Base-by-base conservation (phyloP, 1,140 invertebrate species). In the Tetramorium simillimum region DNA sequence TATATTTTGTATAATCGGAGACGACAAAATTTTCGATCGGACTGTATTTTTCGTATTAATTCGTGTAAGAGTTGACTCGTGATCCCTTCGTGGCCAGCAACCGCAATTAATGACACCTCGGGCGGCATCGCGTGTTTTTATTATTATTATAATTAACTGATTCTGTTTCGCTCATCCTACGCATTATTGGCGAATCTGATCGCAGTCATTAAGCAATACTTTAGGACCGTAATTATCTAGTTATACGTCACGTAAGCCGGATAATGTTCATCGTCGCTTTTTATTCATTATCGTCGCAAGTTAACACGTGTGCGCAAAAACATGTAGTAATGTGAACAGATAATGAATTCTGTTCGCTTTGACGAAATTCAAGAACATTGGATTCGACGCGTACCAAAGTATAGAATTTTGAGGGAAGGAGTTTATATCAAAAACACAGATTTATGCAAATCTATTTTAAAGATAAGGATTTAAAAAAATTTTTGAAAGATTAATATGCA, bases 181-280 rank as follows among this genome's bases (percentile, higher is more conserved):
- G 14, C 21, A 76, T 76, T 56, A 76, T 60, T 18, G 10, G 80
- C 69, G 80, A 82, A 82, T 40, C 46, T n/a, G 67, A 82, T 73
- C 80, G 40, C 53, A 82, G 80, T 60, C 40, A 28, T 82, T 82
- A 82, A 46, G 40, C 18, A 69, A 84, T 84, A 84, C 43, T 40
- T 75, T 84, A 84, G 12, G 75, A 40, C 40, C 46, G 40, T 84
- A 73, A 84, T 84, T 84, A 84, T 84, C 53, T 75, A 84, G 28
- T 84, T 75, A 75, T 72, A 37, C 9, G 18, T 4, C 40, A 24
- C 24, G 51, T 60, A 73, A 40, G 24, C 51, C 24, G 40, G 69
- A 73, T 60, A 60, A 75, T 84, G 67, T 73, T 84, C 28, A 49
- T 60, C 43, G 18, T 53, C 16, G 63, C 14, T 73, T 84, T 84